Percentiles rank a stretch among this genome's conserved stretches.
Evolutionary conservation across 2,113 vertebrate genomes (phyloP).

Genomic region (Ptilorrhoa leucosticta): DNA sequence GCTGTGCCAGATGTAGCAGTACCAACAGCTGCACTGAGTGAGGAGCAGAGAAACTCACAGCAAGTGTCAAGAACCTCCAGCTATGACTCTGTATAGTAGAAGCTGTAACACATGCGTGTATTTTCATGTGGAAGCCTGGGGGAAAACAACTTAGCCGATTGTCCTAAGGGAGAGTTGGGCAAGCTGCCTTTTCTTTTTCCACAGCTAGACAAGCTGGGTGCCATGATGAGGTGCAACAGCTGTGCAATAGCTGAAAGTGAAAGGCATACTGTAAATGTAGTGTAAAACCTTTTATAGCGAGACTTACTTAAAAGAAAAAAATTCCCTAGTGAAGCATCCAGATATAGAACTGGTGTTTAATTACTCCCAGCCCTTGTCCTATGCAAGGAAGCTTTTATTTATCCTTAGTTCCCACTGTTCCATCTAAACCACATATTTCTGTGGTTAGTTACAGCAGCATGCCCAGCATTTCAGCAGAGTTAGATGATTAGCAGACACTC

Average conservation of each 20-base stretch:
- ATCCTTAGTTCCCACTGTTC: neutral
- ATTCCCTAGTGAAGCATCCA: neutral
- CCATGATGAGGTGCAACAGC: neutral
- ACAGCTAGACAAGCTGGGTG: neutral
- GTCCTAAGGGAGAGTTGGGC: neutral
- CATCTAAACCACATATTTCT: neutral
- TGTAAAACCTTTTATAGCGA: rapidly evolving
- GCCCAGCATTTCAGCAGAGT: neutral
- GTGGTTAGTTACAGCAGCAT: neutral
- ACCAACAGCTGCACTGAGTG: rapidly evolving
- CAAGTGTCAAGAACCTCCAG: neutral
- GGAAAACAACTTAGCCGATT: neutral
- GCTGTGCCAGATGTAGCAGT: neutral
- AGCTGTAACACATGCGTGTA: neutral
- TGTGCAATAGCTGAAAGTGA: neutral
- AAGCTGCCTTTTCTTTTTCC: neutral
- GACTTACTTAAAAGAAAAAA: neutral
- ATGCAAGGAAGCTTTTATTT: neutral
- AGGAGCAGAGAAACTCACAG: neutral
- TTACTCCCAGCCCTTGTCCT: neutral
- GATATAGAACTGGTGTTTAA: neutral
- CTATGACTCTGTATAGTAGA: neutral
- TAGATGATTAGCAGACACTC: neutral
- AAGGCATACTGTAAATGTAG: neutral
- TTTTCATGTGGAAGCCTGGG: neutral